These are phyloP conservation scores for Tyrannus savana DNA, from an alignment of 2,113 vertebrate genomes.

Conservation along the genomic window DNA sequence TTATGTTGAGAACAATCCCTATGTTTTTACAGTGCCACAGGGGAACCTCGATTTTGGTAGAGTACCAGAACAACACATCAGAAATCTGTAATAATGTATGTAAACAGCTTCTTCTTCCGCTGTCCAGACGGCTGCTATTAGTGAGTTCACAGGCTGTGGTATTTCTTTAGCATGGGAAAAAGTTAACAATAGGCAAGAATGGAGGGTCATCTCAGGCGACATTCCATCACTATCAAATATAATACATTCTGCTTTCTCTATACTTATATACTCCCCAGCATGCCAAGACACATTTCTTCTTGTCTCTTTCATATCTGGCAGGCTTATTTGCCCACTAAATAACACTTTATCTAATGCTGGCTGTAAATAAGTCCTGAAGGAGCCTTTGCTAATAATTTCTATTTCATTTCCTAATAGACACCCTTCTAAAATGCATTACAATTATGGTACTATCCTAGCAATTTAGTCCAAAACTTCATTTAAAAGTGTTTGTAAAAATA, in stretches of 20 bases:
- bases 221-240: slow-evolving; percentile 43
- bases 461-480: not conserved
- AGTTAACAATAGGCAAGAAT: slow-evolving; percentile 23
- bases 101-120: not conserved
- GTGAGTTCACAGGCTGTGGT: not conserved
- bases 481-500: not conserved
- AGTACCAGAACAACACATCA: not conserved
- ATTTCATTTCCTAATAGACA: not conserved
- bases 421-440: not conserved
- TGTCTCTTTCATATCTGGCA: slow-evolving; percentile 31
- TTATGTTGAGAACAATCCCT: not conserved
- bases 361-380: slow-evolving; percentile 13
- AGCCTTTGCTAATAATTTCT: slow-evolving; percentile 3
- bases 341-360: not conserved
- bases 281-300: slow-evolving; percentile 44
- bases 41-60: not conserved
- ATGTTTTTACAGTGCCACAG: not conserved
- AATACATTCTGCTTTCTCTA: slow-evolving; percentile 36
- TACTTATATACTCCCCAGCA: not conserved
- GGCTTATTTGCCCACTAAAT: slow-evolving; percentile 27
- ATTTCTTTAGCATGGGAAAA: not conserved
- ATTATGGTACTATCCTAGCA: not conserved
- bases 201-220: slow-evolving; percentile 47
- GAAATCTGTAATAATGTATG: not conserved
- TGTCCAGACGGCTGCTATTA: not conserved